Evolutionary conservation across 2,797 vertebrate species (phyloP).

Genomic region (Anolis apletophallus): DNA sequence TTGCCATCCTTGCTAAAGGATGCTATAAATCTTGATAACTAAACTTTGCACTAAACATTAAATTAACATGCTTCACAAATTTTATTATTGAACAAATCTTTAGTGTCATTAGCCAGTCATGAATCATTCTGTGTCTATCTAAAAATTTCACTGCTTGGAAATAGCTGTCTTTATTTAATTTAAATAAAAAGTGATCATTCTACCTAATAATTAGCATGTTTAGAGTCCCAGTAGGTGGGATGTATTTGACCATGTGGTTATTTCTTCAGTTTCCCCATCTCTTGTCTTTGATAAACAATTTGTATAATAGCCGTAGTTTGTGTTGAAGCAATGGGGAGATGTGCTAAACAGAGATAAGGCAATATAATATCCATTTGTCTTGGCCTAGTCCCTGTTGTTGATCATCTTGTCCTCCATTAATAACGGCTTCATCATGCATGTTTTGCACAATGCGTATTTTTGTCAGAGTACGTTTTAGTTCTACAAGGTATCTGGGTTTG

Average conservation of each 20-base stretch:
- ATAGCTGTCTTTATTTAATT: constrained; percentile 7
- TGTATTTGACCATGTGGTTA: not conserved
- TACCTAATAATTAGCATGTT: constrained; percentile 16
- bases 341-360: not conserved
- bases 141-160: not conserved
- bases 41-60: constrained; percentile 38
- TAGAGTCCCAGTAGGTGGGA: not conserved
- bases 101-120: constrained; percentile 23
- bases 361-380: not conserved
- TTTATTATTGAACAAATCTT: constrained; percentile 40
- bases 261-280: not conserved
- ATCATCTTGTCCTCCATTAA: constrained; percentile 23
- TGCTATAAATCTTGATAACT: constrained; percentile 40
- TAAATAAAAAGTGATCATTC: constrained; percentile 9
- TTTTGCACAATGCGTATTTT: not conserved
- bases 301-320: not conserved
- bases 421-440: not conserved
- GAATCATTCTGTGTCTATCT: not conserved
- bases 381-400: not conserved
- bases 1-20: constrained; percentile 36
- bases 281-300: not conserved
- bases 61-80: constrained; percentile 22
- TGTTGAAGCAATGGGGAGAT: constrained; percentile 14
- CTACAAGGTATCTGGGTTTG: not conserved
- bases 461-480: constrained; percentile 4